phyloP scores from a whole-genome alignment of 1,140 invertebrate species.

The Sogatella furcifera region DNA sequence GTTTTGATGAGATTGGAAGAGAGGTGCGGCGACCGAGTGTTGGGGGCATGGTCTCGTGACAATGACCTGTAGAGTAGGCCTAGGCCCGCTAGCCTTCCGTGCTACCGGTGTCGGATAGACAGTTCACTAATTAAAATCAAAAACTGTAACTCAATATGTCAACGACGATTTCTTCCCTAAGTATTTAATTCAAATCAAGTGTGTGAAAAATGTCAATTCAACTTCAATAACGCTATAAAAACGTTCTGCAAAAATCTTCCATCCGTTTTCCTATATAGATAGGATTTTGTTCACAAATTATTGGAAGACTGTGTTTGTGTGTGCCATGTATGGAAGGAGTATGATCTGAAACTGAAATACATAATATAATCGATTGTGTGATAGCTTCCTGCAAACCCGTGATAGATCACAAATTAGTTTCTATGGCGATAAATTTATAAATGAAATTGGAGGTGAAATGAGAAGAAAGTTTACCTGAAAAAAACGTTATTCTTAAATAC shows the following conservation, averaged over 20 bases:
- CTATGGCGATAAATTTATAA: too few species aligned
- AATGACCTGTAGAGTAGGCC: slow-evolving; percentile 1
- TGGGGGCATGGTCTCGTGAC: slow-evolving; percentile 11
- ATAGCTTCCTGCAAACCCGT: too few species aligned
- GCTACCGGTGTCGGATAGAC: slow-evolving; percentile 12
- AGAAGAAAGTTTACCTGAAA: too few species aligned
- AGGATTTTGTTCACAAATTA: not conserved
- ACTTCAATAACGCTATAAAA: not conserved
- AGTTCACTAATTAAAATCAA: not conserved
- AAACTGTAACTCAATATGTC: not conserved
- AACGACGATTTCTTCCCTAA: not conserved
- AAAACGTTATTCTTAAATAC: too few species aligned
- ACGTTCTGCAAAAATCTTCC: not conserved
- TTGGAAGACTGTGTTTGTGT: too few species aligned
- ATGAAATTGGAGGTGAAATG: too few species aligned
- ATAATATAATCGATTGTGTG: too few species aligned
- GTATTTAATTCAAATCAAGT: not conserved
- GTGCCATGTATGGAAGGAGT: too few species aligned
- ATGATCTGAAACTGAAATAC: too few species aligned
- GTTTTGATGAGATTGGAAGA: not conserved
- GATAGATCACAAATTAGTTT: too few species aligned
- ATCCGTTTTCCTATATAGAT: not conserved
- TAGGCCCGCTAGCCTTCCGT: slow-evolving; percentile 7
- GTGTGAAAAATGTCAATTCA: not conserved
- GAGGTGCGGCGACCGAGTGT: not conserved